These are phyloP conservation scores for Pycnonotus jocosus DNA, from an alignment of 2,113 vertebrate species.

Conservation along the genomic window DNA sequence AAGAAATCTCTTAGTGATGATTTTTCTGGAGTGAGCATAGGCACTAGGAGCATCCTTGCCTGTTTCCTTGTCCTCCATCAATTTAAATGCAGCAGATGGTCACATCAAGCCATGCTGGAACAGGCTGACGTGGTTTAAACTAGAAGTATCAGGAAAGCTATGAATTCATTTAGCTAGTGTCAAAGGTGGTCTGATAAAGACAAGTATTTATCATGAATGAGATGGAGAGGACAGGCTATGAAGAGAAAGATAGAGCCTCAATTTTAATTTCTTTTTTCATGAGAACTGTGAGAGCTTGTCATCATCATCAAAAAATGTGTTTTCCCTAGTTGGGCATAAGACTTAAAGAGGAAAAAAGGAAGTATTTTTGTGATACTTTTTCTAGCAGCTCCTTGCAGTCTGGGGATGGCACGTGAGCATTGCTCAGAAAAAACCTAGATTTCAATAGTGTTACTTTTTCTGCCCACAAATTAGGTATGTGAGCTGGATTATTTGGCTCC, in stretches of 20 bases:
- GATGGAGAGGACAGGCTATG: background rate
- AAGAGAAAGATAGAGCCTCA: background rate
- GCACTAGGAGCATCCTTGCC: background rate
- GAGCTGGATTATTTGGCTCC: background rate
- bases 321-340: background rate
- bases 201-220: background rate
- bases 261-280: background rate
- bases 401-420: background rate
- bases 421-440: background rate
- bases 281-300: background rate
- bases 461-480: background rate
- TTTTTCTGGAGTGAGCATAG: background rate
- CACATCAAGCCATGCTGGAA: background rate
- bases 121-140: background rate
- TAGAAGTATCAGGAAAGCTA: background rate
- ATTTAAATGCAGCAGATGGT: background rate
- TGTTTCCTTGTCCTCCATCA: background rate
- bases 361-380: background rate
- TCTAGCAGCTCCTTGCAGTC: background rate
- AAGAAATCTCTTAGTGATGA: background rate
- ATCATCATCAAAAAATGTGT: background rate
- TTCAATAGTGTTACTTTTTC: background rate
- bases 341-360: background rate
- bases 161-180: background rate
- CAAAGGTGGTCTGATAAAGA: background rate